Evolutionary conservation across 1,140 invertebrate species (phyloP), one percentile per base, ranked within the genome.

Genomic region (Drosophila truncata): DNA sequence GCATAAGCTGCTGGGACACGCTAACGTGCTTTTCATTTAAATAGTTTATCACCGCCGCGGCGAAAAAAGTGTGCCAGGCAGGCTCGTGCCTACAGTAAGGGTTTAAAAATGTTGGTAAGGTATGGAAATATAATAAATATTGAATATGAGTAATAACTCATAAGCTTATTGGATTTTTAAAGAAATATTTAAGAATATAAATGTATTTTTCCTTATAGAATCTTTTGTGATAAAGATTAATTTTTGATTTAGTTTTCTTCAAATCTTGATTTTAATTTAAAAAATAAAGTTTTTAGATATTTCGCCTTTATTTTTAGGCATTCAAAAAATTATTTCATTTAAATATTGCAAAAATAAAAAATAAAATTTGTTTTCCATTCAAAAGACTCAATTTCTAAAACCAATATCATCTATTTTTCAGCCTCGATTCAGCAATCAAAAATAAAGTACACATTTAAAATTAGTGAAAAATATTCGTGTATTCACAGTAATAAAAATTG

Each of bases 401-500:
- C 42, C 23, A 46, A 14, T 16, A 2, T 47, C 1, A 16, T 13
- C 3, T 25, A 25, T 25, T 49, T 49, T 10, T 10, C 46, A 49
- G 23, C 25, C 16, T 49, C 2, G 33, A 27, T 29, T 9, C 3
- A 44, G 5, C 20, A 31, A 35, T 77, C 37, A 33, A 52, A 52
- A 76, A 37, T 14, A 49, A 66, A 58, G 8, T 13, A 47, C 54
- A 20, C 35, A 59, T 37, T 31, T 8, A 29, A 39, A 31, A 47
- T 47, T 49, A 41, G 46, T 84, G 66, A 75, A 61, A 64, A 69
- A 65, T 49, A 78, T 60, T 86, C 41, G 82, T 86, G 82, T 87
- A 86, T 87, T 87, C 65, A 82, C 75, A 86, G 57, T 63, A 23
- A 63, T 58, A 63, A 80, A 82, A 54, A 88, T 88, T 83, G 84